Base-by-base conservation (phyloP, 2,797 vertebrate genomes). In the Acrossocheilus fasciatus region DNA sequence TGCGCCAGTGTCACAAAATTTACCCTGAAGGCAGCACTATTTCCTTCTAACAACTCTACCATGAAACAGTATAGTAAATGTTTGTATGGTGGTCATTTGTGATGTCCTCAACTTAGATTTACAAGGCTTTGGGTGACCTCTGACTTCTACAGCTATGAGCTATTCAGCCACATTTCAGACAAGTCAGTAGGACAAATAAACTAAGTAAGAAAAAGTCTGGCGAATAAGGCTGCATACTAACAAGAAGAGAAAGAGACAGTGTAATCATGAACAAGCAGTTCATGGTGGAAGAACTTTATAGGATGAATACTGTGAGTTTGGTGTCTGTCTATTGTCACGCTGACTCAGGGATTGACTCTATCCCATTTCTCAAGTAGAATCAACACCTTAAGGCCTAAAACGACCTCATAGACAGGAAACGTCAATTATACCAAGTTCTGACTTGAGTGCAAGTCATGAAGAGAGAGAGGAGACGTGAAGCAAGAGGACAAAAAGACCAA, bases 281-380 rank as follows among this genome's bases (percentile, higher is more conserved):
- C 1, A 76, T 47, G 47, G 30, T 50, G 86, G 41, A 83, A 34
- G 78, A 64, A n/a, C 23, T 43, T 62, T 43, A 43, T 43, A 43
- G 26, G 68, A 41, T 62, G 52, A 73, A 36, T 66, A 66, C 36
- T 50, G 8, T 7, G 43, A 84, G 57, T 47, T 20, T 50, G 57
- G 54, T 50, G 39, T 82, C 79, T 86, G 84, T 84, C 52, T 85
- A 76, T 81, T 36, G 17, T 88, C 87, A 62, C 12, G 9, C 72
- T 69, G 87, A 86, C 84, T 86, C 80, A 83, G 80, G 80, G 72
- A 30, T 83, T 74, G 81, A 77, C 57, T 62, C 9, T 30, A 86
- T 57, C 78, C 54, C 68, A 26, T n/a, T 39, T 70, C 81, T 75
- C 54, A 68, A 50, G 43, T 11, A 69, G 62, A 76, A 81, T 83